Evolutionary conservation across 2,888 invertebrate genomes (phyloP), one percentile per base, ranked within the genome.

Genomic region (Nomada fabriciana): DNA sequence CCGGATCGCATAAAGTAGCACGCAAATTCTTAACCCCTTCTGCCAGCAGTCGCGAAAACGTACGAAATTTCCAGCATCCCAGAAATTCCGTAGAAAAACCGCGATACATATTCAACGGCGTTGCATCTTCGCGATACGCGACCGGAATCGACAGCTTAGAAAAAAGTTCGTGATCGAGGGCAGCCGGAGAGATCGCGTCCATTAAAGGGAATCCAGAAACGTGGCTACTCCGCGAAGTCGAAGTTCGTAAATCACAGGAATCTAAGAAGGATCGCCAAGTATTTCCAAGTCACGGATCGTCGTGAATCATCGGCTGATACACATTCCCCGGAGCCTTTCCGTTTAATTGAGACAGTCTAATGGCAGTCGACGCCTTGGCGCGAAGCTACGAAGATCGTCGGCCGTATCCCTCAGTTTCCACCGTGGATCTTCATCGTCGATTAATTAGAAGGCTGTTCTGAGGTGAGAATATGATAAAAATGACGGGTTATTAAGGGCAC

Each of bases 381-480:
- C 65, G 64, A 60, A 78, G 67, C 70, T 53, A 67, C 59, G 60
- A 68, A 71, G 47, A 50, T 42, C 25, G 59, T 59, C 82, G 76
- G 71, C 36, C 42, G 3, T 55, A 10, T 2, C 20, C 61, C 61
- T 36, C 36, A 18, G 23, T 25, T 23, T 29, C 23, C 61, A 15
- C 20, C 50, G 43, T n/a, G 47, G 63, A 61, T 29, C 43, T 50
- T 65, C 42, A 67, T 15, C 20, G 78, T 64, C 76, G 64, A 70
- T 80, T 76, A 78, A 84, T 87, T 81, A 74, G 78, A 73, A 15
- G 57, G 50, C 42, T 20, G 2, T 20, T 11, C 50, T 25, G 50
- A 76, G 80, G 83, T 76, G 86, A 74, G 83, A 86, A 77, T 88
- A 88, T 85, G 83, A 88, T 80, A 79, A 85, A 88, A 83, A 80